phyloP scores from a whole-genome alignment of 2,113 vertebrate species.

The Erinaceus europaeus region DNA sequence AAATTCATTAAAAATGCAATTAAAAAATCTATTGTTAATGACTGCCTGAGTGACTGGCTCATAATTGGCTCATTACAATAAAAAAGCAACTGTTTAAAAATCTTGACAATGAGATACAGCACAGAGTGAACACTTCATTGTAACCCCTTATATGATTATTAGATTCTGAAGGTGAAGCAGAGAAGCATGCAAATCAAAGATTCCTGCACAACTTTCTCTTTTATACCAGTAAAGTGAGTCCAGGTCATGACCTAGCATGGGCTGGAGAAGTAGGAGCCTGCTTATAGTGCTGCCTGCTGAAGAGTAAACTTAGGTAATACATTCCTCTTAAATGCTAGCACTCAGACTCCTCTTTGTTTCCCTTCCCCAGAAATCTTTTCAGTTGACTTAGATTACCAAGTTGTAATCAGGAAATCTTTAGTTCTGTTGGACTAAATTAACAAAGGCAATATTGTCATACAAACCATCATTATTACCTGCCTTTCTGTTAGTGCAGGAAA shows the following conservation, averaged over 20 bases:
- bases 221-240: constrained; percentile 17
- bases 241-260: constrained; percentile 54
- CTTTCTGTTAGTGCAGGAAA: constrained; percentile 46
- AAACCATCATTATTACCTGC: constrained; percentile 61
- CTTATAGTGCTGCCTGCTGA: constrained; percentile 36
- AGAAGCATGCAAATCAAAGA: constrained; percentile 28
- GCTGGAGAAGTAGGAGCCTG: neutral
- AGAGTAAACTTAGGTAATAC: constrained; percentile 62
- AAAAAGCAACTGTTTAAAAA: constrained; percentile 78
- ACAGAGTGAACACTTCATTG: constrained; percentile 62
- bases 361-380: constrained; percentile 63
- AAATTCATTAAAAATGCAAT: constrained; percentile 78
- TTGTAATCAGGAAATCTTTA: constrained; percentile 71
- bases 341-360: constrained; percentile 69
- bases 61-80: constrained; percentile 77
- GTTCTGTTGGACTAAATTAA: constrained; percentile 67
- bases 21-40: constrained; percentile 79
- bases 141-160: constrained; percentile 40
- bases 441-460: constrained; percentile 66
- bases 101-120: constrained; percentile 72
- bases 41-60: constrained; percentile 75
- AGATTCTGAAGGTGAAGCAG: constrained; percentile 58
- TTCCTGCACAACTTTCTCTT: constrained; percentile 47
- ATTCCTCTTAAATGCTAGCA: constrained; percentile 54
- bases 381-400: constrained; percentile 76